Conservation (phyloP, 2,113 vertebrate genomes). For the Chlamydotis undulata region DNA sequence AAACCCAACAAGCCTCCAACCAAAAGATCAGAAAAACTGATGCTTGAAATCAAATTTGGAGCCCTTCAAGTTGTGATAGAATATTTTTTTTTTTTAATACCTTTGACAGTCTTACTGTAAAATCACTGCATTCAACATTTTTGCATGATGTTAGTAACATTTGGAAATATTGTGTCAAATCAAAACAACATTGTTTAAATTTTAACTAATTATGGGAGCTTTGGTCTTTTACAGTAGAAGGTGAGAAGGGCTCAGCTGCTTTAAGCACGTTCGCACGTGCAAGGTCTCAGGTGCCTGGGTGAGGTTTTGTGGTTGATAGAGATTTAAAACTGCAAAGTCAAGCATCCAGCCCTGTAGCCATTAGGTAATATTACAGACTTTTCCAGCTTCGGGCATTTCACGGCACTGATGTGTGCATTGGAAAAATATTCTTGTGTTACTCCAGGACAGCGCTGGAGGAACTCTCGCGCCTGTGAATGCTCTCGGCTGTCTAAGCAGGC, state of each 20-base stretch:
- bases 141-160: not conserved
- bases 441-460: not conserved
- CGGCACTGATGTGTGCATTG: not conserved
- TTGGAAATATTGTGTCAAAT: too few relatives aligned
- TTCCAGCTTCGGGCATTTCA: not conserved
- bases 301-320: not conserved
- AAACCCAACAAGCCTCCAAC: not conserved
- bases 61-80: not conserved
- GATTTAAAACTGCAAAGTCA: not conserved
- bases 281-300: not conserved
- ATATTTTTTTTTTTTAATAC: not conserved
- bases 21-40: not conserved
- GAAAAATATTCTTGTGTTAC: not conserved
- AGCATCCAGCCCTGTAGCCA: not conserved
- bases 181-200: too few relatives aligned
- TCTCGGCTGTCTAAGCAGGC: not conserved
- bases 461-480: rapidly evolving
- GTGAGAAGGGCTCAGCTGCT: not conserved
- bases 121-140: not conserved
- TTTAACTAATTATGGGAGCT: not conserved
- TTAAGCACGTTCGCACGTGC: not conserved
- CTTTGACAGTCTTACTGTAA: not conserved
- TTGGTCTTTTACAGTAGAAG: not conserved
- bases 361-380: not conserved
- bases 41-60: not conserved